Conservation (phyloP, 1,140 invertebrate species). For the Dendroctonus ponderosae region DNA sequence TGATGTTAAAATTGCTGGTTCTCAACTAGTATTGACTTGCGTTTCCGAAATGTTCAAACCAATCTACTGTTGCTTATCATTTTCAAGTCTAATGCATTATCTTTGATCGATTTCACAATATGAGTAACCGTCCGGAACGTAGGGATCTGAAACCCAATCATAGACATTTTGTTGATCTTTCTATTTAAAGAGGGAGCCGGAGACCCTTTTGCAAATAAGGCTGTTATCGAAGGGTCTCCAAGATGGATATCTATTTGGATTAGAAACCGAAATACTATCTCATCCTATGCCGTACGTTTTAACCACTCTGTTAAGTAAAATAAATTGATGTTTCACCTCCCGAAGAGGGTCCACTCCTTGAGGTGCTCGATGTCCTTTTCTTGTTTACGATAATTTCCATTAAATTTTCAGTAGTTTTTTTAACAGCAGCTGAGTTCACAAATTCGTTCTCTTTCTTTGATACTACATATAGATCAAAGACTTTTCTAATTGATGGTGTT, state of each 20-base stretch:
- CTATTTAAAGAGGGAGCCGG: slow-evolving; percentile 9
- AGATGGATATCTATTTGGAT: slow-evolving; percentile 7
- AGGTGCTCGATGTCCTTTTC: no score
- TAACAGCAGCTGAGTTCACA: slow-evolving; percentile 5
- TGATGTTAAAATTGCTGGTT: no score
- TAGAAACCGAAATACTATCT: neutral
- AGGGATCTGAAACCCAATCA: slow-evolving; percentile 21
- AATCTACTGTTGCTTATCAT: no score
- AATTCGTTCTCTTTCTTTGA: slow-evolving; percentile 1
- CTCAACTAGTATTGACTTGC: no score
- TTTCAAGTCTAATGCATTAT: neutral
- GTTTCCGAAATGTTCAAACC: no score
- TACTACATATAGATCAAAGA: slow-evolving; percentile 13
- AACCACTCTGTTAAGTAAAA: neutral
- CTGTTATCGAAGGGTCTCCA: slow-evolving; percentile 6
- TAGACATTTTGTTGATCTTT: slow-evolving; percentile 22
- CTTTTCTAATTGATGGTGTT: slow-evolving; percentile 10
- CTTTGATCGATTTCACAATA: slow-evolving; percentile 8
- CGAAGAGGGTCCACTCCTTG: neutral
- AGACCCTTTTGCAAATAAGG: slow-evolving; percentile 12
- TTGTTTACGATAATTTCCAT: no score
- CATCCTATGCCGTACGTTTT: neutral
- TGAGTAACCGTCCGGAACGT: neutral
- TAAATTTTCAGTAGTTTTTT: no score
- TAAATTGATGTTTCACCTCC: neutral